Evolutionary conservation across 2,888 invertebrate genomes (phyloP).

Genomic region (Pseudoips prasinana): DNA sequence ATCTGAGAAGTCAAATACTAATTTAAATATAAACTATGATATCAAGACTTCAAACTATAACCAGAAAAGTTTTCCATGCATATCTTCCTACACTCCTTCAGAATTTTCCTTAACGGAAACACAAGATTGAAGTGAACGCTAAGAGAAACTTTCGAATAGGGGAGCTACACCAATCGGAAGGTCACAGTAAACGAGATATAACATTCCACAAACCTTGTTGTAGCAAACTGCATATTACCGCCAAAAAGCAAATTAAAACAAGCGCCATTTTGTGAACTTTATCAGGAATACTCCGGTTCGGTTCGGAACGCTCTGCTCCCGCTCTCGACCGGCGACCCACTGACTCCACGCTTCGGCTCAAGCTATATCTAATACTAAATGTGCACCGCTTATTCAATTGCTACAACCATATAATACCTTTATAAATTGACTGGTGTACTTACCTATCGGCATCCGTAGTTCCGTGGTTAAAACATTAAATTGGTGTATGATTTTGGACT

Average conservation of each 20-base stretch:
- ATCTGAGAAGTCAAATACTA: no score
- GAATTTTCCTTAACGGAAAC: no score
- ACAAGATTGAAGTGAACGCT: no score
- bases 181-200: background rate
- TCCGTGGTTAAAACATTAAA: slow-evolving; percentile 28
- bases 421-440: slow-evolving; percentile 55
- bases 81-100: no score
- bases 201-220: slow-evolving; percentile 65
- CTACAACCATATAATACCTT: slow-evolving; percentile 38
- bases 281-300: slow-evolving; percentile 43
- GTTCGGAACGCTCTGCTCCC: slow-evolving; percentile 51
- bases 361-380: slow-evolving; percentile 31
- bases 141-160: no score
- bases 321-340: slow-evolving; percentile 32
- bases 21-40: no score
- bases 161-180: no score
- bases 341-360: slow-evolving; percentile 19
- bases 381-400: slow-evolving; percentile 72
- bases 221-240: slow-evolving; percentile 69
- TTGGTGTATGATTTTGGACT: slow-evolving; percentile 9
- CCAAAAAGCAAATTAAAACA: slow-evolving; percentile 60
- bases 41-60: no score
- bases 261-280: slow-evolving; percentile 52
- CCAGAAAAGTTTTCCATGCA: no score
- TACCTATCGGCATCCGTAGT: slow-evolving; percentile 34